Percentiles rank a stretch among this genome's conserved stretches.
Evolutionary conservation across 2,113 vertebrate species (phyloP).

Genomic region (Piprites chloris): DNA sequence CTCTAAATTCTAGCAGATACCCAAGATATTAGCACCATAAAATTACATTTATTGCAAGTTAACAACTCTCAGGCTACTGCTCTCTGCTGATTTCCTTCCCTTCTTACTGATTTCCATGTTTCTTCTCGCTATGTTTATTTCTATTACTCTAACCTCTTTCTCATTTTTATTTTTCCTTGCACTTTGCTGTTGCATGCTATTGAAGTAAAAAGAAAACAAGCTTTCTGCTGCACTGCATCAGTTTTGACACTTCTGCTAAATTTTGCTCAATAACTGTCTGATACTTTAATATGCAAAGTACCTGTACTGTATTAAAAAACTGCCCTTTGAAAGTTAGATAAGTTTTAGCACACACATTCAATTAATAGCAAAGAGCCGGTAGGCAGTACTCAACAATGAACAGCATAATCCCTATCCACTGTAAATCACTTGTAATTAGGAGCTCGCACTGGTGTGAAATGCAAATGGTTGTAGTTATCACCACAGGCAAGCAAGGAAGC

Average conservation of each 20-base stretch:
- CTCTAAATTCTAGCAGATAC: slow-evolving; percentile 21
- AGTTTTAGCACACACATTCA: slow-evolving; percentile 14
- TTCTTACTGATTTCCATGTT: neutral
- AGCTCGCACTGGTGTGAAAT: slow-evolving; percentile 14
- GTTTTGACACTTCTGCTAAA: neutral
- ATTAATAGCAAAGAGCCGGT: slow-evolving; percentile 8
- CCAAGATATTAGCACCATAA: slow-evolving; percentile 32
- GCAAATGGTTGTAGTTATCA: slow-evolving; percentile 26
- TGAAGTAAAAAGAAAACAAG: neutral
- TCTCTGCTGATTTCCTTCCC: neutral
- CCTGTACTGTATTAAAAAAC: neutral
- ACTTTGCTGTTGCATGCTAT: neutral
- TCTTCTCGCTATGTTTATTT: neutral
- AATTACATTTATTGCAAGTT: slow-evolving; percentile 24
- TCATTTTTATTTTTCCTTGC: neutral
- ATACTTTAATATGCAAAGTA: neutral
- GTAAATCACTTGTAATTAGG: slow-evolving; percentile 56
- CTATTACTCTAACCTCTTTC: neutral
- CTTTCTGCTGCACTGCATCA: neutral
- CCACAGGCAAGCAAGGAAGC: slow-evolving; percentile 2
- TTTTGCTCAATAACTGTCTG: neutral
- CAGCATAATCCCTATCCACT: neutral
- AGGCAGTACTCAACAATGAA: slow-evolving; percentile 33
- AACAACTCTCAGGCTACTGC: neutral
- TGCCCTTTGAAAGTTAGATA: neutral